Conservation (phyloP, 2,888 invertebrate species). For the Steromphala cineraria region DNA sequence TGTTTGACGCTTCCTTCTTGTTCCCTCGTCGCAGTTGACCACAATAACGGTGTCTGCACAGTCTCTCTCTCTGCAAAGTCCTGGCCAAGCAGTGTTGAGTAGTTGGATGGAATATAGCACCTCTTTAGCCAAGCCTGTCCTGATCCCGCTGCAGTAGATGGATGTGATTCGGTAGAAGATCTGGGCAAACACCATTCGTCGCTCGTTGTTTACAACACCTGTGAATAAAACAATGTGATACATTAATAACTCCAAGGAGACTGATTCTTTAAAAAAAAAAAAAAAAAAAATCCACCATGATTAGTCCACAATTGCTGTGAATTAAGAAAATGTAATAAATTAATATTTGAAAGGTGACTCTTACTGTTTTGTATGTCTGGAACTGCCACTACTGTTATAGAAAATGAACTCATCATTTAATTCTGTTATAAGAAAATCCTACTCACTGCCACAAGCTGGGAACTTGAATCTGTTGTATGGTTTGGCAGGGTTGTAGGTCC, state of each 20-base stretch:
- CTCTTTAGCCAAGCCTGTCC: slow-evolving; percentile 18
- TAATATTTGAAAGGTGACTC: too few species aligned
- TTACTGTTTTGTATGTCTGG: too few species aligned
- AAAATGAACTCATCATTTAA: too few species aligned
- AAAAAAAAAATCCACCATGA: too few species aligned
- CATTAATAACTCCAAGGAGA: too few species aligned
- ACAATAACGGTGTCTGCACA: slow-evolving; percentile 46
- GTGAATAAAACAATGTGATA: background rate
- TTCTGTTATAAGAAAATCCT: too few species aligned
- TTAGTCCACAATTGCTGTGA: too few species aligned
- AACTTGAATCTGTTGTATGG: slow-evolving; percentile 41
- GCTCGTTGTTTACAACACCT: slow-evolving; percentile 30
- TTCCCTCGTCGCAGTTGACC: slow-evolving; percentile 37
- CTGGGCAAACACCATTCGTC: slow-evolving; percentile 23
- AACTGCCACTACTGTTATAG: background rate
- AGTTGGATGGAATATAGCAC: slow-evolving; percentile 9
- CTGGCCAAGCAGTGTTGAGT: slow-evolving; percentile 27
- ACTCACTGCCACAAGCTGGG: slow-evolving; percentile 64
- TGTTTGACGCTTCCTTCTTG: background rate
- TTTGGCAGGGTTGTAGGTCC: slow-evolving; percentile 84
- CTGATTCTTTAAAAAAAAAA: too few species aligned
- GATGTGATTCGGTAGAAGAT: slow-evolving; percentile 40
- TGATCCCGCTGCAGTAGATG: slow-evolving; percentile 36
- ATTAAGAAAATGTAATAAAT: too few species aligned
- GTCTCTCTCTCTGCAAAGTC: slow-evolving; percentile 39